These are phyloP conservation scores for Caenorhabditis elegans DNA, from an alignment of 1,140 invertebrate genomes.

Conservation along the genomic window WBcel235 BX284603.4:1874501-1875000, in stretches of 20 bases:
- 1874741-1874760: conserved; percentile 65
- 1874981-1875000: too few species aligned
- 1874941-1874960: too few species aligned
- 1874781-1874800: neutral
- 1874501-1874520: too few species aligned
- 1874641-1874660: conserved; percentile 64
- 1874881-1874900: too few species aligned
- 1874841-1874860: too few species aligned
- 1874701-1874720: conserved; percentile 64
- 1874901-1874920: too few species aligned
- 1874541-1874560: neutral
- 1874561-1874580: conserved; percentile 17
- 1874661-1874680: conserved; percentile 62
- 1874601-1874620: conserved; percentile 3
- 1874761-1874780: conserved; percentile 16
- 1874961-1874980: too few species aligned
- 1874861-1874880: too few species aligned
- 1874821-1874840: too few species aligned
- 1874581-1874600: conserved; percentile 5
- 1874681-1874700: conserved; percentile 56
- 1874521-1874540: neutral
- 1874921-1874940: too few species aligned
- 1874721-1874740: conserved; percentile 60
- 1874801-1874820: neutral
- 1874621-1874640: conserved; percentile 50